These are phyloP conservation scores for Parthenolecanium corni DNA, from an alignment of 2,888 invertebrate genomes.

Conservation along the genomic window DNA sequence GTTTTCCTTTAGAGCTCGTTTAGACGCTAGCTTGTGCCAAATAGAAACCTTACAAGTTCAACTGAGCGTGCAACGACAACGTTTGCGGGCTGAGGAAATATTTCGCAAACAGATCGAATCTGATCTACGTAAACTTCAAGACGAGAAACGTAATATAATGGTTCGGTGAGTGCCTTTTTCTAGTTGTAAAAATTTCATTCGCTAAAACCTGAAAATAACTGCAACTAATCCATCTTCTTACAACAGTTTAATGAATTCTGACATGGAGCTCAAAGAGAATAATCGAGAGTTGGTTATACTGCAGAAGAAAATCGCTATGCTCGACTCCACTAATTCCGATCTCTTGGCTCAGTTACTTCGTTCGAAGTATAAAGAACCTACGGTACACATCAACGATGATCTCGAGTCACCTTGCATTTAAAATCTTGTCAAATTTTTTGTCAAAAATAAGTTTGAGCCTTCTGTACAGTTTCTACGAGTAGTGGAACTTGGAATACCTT, in stretches of 20 bases:
- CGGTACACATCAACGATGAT: not conserved
- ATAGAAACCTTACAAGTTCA: constrained; percentile 37
- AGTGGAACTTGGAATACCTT: too few species aligned
- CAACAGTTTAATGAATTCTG: constrained; percentile 35
- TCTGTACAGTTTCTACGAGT: too few species aligned
- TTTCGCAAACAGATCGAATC: constrained; percentile 37
- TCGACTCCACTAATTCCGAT: constrained; percentile 37
- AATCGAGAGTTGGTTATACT: constrained; percentile 36
- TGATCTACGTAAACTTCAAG: constrained; percentile 35
- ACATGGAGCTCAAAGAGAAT: constrained; percentile 35
- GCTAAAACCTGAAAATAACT: not conserved
- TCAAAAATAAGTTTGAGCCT: too few species aligned
- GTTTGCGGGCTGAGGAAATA: constrained; percentile 37
- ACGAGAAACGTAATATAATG: constrained; percentile 34
- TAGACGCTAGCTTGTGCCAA: constrained; percentile 37
- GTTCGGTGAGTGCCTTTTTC: constrained; percentile 32
- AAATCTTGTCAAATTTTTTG: too few species aligned
- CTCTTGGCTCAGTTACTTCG: constrained; percentile 36
- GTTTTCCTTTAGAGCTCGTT: constrained; percentile 33
- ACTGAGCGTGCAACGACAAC: constrained; percentile 36
- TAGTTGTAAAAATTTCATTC: not conserved
- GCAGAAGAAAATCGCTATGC: constrained; percentile 36
- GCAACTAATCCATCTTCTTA: constrained; percentile 18
- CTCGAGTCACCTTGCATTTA: too few species aligned
- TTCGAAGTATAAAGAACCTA: constrained; percentile 35